phyloP scores from a whole-genome alignment of 2,797 vertebrate species.

The Onychomys arenicola region DNA sequence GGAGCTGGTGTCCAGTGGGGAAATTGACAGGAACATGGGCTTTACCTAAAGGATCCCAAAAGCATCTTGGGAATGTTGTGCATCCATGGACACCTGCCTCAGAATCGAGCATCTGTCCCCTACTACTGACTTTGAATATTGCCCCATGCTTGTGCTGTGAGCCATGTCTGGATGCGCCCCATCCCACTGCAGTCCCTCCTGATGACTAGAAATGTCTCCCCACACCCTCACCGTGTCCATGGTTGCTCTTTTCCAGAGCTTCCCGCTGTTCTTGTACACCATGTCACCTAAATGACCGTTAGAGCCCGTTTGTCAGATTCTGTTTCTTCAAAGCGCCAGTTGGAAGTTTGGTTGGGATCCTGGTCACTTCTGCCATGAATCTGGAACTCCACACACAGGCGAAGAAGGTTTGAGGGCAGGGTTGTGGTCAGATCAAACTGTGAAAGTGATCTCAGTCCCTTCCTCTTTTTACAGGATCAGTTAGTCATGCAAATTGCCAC shows the following conservation, averaged over 20 bases:
- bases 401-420: not conserved
- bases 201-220: not conserved
- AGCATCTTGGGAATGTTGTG: no score
- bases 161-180: fast-evolving
- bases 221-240: fast-evolving
- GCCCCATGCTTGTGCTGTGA: not conserved
- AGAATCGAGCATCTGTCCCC: not conserved
- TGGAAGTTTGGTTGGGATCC: not conserved
- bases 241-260: not conserved
- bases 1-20: not conserved
- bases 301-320: not conserved
- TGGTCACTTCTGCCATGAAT: no score
- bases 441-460: not conserved
- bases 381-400: not conserved
- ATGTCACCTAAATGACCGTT: not conserved
- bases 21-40: not conserved
- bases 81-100: not conserved
- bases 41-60: not conserved
- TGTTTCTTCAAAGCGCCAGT: not conserved
- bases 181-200: not conserved
- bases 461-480: no score
- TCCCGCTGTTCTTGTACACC: not conserved
- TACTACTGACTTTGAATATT: not conserved
- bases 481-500: fast-evolving
- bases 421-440: not conserved